A percentile compares a stretch with the other conserved stretches of the same genome.
Conservation (phyloP, 2,888 invertebrate genomes). For the Thecocarcelia acutangulata region DNA sequence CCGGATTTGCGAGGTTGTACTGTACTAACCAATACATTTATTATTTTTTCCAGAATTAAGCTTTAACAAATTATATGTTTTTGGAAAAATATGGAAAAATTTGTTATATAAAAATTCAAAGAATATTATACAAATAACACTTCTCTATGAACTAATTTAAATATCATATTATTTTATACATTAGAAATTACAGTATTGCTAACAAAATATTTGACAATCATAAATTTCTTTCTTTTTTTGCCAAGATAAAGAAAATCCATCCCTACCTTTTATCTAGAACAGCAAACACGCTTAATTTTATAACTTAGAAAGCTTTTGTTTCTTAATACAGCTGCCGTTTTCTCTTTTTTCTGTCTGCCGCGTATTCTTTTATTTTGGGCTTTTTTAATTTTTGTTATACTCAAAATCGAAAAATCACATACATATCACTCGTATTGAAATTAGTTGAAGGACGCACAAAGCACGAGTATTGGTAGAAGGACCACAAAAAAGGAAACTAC, state of each 20-base stretch:
- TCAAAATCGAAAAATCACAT: conserved; percentile 48
- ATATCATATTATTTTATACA: not conserved
- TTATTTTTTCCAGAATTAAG: no score
- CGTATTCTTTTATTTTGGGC: not conserved
- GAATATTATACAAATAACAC: no score
- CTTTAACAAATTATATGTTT: no score
- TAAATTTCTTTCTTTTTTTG: not conserved
- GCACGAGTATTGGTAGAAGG: conserved; percentile 11
- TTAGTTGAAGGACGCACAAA: conserved; percentile 42
- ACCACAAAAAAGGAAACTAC: conserved; percentile 8
- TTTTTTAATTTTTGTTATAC: conserved; percentile 11
- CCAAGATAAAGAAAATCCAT: conserved; percentile 25
- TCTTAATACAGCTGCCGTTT: conserved; percentile 49
- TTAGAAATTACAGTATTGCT: conserved; percentile 5
- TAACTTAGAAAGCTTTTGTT: conserved; percentile 22
- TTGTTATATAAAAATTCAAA: no score
- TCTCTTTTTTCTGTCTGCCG: conserved; percentile 4
- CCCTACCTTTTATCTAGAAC: conserved; percentile 42
- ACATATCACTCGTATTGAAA: conserved; percentile 37
- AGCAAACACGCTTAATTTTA: conserved; percentile 7
- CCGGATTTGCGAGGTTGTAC: no score
- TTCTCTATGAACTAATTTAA: conserved; percentile 4
- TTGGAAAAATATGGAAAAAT: no score
- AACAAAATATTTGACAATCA: conserved; percentile 21
- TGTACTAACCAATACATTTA: no score